A percentile compares a stretch with the other conserved stretches of the same genome.
Evolutionary conservation across 2,888 invertebrate genomes (phyloP).

Genomic region (Agrotis clavis): DNA sequence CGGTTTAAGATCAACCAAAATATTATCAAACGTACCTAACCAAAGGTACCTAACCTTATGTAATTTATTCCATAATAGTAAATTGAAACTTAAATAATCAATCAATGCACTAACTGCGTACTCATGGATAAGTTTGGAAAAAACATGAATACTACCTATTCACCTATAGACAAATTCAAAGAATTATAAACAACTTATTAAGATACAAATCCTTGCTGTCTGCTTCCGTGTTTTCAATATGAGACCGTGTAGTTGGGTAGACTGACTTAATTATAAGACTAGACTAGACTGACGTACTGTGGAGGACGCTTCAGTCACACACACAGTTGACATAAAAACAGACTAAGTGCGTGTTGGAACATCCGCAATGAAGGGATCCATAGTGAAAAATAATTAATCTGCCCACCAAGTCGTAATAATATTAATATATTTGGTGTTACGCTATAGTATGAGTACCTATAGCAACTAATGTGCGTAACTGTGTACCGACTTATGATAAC

Average conservation of each 20-base stretch:
- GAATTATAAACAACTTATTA: constrained; percentile 23
- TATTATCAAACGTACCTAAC: background rate
- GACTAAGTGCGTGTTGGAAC: too few species aligned
- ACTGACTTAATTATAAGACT: background rate
- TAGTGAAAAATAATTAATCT: too few species aligned
- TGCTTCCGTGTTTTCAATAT: constrained; percentile 48
- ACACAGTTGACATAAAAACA: too few species aligned
- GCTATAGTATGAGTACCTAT: too few species aligned
- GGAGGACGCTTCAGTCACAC: too few species aligned
- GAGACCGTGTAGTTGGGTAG: constrained; percentile 2
- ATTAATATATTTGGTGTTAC: too few species aligned
- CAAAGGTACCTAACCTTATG: background rate
- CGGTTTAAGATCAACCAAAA: constrained; percentile 3
- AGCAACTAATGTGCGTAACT: background rate
- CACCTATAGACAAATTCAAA: constrained; percentile 24
- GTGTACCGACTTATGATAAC: background rate
- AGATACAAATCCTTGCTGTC: constrained; percentile 53
- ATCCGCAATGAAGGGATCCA: too few species aligned
- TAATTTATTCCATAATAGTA: too few species aligned
- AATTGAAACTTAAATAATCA: too few species aligned
- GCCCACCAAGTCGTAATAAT: too few species aligned
- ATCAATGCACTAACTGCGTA: background rate
- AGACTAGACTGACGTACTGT: too few species aligned
- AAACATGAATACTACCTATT: constrained; percentile 6
- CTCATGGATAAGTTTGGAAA: background rate